Evolutionary conservation across 2,888 invertebrate genomes (phyloP).

Genomic region (Chymomyza procnemis): DNA sequence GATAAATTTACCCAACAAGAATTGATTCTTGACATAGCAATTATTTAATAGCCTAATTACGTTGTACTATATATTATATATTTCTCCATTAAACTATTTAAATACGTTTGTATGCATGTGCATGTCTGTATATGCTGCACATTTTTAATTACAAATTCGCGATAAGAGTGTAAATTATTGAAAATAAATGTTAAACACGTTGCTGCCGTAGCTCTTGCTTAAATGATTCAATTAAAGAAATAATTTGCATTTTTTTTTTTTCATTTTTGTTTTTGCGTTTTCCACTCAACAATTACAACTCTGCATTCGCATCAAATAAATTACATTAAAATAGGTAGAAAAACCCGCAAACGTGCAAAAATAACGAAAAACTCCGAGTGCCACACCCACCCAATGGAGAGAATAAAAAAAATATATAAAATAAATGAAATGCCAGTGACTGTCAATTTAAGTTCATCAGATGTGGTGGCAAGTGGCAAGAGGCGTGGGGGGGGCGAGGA

Average conservation of each 20-base stretch:
- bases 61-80: neutral
- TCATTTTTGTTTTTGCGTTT: slow-evolving; percentile 3
- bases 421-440: slow-evolving; percentile 43
- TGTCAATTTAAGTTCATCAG: slow-evolving; percentile 72
- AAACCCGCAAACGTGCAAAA: slow-evolving; percentile 20
- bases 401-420: neutral
- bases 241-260: slow-evolving; percentile 31
- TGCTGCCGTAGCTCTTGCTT: slow-evolving; percentile 19
- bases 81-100: neutral
- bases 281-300: slow-evolving; percentile 29
- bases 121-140: neutral
- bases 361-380: neutral
- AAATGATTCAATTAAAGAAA: slow-evolving; percentile 72
- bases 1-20: too few species aligned
- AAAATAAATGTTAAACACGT: slow-evolving; percentile 36
- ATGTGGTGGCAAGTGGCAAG: slow-evolving; percentile 7
- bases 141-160: neutral
- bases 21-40: too few species aligned
- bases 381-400: neutral
- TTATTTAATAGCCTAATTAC: too few species aligned
- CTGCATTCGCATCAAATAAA: slow-evolving; percentile 53
- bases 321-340: slow-evolving; percentile 64
- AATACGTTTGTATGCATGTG: too few species aligned
- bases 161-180: slow-evolving; percentile 50
- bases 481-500: neutral